Evolutionary conservation across 2,797 vertebrate species (phyloP).

Genomic region (Bovichtus diacanthus): DNA sequence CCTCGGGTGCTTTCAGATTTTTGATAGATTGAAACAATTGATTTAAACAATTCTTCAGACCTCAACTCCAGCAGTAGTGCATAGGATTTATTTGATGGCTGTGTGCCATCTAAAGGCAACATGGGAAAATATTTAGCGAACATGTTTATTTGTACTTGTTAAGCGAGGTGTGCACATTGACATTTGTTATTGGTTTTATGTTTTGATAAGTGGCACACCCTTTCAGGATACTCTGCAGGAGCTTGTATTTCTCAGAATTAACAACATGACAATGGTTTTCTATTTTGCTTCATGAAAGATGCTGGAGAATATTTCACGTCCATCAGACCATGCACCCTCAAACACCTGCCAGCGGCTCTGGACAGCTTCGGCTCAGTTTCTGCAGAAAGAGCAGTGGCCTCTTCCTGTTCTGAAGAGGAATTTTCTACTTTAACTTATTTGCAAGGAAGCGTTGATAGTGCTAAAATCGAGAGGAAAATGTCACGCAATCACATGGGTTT

Average conservation of each 20-base stretch:
- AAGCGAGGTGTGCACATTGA: not conserved
- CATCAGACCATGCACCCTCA: conserved; percentile 9
- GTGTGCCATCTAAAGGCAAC: not conserved
- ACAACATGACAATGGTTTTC: not conserved
- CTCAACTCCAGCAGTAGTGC: not conserved
- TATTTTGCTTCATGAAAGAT: not conserved
- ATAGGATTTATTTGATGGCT: not conserved
- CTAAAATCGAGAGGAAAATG: not conserved
- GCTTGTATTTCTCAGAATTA: not conserved
- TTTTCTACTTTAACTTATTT: not conserved
- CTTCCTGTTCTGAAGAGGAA: conserved; percentile 13
- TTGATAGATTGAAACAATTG: not conserved
- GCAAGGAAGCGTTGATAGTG: not conserved
- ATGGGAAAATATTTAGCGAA: not conserved
- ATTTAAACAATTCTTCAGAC: not conserved
- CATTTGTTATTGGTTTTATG: not conserved
- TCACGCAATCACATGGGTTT: not conserved
- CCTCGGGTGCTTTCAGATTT: not conserved
- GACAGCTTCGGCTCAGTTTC: not conserved
- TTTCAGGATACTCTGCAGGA: not conserved
- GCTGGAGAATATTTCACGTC: not conserved
- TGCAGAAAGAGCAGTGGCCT: conserved; percentile 27
- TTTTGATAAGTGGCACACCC: not conserved
- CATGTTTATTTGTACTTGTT: not conserved
- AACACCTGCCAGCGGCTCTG: not conserved